A percentile compares a stretch with the other conserved stretches of the same genome.
phyloP scores from a whole-genome alignment of 53 echinoderm and acorn worm genomes.

The Holothuria leucospilota region DNA sequence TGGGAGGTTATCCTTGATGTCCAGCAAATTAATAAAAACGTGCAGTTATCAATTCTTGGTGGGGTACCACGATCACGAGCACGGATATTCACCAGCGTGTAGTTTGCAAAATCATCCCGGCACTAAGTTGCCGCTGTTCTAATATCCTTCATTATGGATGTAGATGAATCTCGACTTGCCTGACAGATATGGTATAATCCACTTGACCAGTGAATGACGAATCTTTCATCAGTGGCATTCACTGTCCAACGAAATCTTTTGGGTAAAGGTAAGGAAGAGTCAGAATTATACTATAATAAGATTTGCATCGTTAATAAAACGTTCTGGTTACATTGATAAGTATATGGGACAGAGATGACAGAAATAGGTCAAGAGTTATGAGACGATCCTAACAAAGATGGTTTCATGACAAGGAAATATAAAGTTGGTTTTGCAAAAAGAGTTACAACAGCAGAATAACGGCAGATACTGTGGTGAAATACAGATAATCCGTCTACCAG shows the following conservation, averaged over 20 bases:
- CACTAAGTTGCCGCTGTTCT: constrained; percentile 49
- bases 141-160: constrained; percentile 43
- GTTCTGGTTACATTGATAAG: too few relatives aligned
- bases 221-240: constrained; percentile 55
- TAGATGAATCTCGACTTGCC: constrained; percentile 36
- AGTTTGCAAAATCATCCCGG: constrained; percentile 46
- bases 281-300: not conserved
- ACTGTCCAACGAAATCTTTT: constrained; percentile 37
- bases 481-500: too few relatives aligned
- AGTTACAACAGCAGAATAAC: too few relatives aligned
- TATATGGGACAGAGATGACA: too few relatives aligned
- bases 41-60: constrained; percentile 16
- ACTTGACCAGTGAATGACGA: constrained; percentile 27
- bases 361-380: too few relatives aligned
- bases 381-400: too few relatives aligned
- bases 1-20: constrained; percentile 71
- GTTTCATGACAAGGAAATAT: too few relatives aligned
- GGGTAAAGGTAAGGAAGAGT: not conserved
- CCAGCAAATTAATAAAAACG: constrained; percentile 58
- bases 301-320: too few relatives aligned
- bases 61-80: constrained; percentile 68
- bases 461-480: too few relatives aligned
- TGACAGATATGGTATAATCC: constrained; percentile 39
- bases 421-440: too few relatives aligned
- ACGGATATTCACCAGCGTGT: constrained; percentile 43